Evolutionary conservation across 1,140 invertebrate species (phyloP).

Genomic region (Caenorhabditis tropicalis): DNA sequence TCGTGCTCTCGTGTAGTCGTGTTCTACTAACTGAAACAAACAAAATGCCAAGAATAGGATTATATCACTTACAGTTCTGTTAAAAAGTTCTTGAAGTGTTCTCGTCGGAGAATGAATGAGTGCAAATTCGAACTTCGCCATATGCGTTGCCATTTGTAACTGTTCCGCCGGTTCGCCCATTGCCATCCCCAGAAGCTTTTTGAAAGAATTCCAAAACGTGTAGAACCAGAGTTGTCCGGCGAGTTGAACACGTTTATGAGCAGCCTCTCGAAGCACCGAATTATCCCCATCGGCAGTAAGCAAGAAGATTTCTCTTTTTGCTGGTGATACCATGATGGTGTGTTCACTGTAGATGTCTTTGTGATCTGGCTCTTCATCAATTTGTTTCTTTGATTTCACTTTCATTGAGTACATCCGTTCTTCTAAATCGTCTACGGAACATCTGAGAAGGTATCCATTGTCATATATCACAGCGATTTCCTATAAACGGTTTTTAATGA

Average conservation of each 20-base stretch:
- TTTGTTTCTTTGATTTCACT: slow-evolving; percentile 32
- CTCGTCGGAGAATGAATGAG: slow-evolving; percentile 28
- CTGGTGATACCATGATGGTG: background rate
- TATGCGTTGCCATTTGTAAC: slow-evolving; percentile 37
- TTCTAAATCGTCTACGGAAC: background rate
- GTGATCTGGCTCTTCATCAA: background rate
- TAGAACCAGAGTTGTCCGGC: slow-evolving; percentile 34
- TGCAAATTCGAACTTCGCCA: slow-evolving; percentile 23
- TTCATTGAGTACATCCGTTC: slow-evolving; percentile 28
- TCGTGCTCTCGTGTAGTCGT: slow-evolving; percentile 34
- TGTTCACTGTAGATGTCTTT: slow-evolving; percentile 3
- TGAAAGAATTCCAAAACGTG: slow-evolving; percentile 39
- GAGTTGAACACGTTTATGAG: background rate
- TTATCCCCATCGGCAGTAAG: slow-evolving; percentile 2
- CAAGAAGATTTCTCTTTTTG: slow-evolving; percentile 11
- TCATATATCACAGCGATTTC: slow-evolving; percentile 38
- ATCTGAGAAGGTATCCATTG: slow-evolving; percentile 31
- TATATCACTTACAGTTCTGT: slow-evolving; percentile 32
- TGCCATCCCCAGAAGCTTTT: slow-evolving; percentile 48
- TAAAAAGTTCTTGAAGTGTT: slow-evolving; percentile 38
- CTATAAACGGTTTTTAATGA: background rate
- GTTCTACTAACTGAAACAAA: slow-evolving; percentile 18
- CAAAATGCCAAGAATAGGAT: background rate
- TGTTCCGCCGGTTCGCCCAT: slow-evolving; percentile 23
- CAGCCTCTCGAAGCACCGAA: slow-evolving; percentile 11